Base-by-base conservation (phyloP, 2,888 invertebrate species). In the Hofmannophila pseudospretella region DNA sequence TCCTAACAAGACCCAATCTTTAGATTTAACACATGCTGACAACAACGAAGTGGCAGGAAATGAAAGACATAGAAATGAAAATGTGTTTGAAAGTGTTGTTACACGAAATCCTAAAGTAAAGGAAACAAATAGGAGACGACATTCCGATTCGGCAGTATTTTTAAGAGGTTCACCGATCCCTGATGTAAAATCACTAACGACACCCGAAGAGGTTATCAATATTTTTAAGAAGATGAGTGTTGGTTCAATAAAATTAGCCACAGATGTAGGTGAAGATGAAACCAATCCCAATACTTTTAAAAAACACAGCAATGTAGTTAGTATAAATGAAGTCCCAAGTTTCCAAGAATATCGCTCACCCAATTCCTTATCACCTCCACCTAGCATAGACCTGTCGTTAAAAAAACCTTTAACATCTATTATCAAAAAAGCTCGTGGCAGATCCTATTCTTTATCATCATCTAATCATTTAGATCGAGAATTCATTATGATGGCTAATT, bases 401-500 rank as follows among this genome's bases (percentile, higher is more conserved):
- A 64, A 58, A 43, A 67, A 70, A 60, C 78, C 78, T 45, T 54
- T 75, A 42, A 68, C 75, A 41, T 72, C 75, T 46, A 76, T 74
- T 53, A 74, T 74, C 51, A 78, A 75, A 52, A 73, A 69, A 49
- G 67, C 75, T 73, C 73, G 72, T 30, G 50, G 57, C 46, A 69
- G 80, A 45, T 74, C 80, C 34, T 64, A 65, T 55, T 79, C 80
- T 54, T 45, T 80, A 65, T 66, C 70, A 54, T 58, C 71, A 47
- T 58, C 62, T 41, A 52, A 72, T 54, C 74, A 73, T 66, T 65
- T 81, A 74, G 71, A 75, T 59, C 58, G 62, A 59, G 70, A 79
- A 56, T 67, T 70, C 58, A 82, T 82, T 81, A 76, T 70, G 75
- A 76, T 86, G 73, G 87, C 89, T 90, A 90, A 89, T 85, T 88